A percentile compares a stretch with the other conserved stretches of the same genome.
Conservation (phyloP, 2,888 invertebrate species). For the Amitus sp. region DNA sequence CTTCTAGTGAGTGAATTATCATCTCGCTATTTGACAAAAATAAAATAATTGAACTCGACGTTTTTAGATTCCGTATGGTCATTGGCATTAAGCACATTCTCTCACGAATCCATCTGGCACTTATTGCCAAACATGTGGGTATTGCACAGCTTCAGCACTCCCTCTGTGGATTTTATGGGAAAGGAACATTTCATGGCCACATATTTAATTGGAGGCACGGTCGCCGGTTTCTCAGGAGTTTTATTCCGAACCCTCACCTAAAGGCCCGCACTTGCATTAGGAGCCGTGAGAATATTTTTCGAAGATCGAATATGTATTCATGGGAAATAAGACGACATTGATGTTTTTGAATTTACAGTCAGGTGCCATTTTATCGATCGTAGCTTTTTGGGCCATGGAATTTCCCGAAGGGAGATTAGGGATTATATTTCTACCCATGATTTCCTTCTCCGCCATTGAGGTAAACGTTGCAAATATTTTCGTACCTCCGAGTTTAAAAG, state of each 20-base stretch:
- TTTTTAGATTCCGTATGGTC: conserved; percentile 73
- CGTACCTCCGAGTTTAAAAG: no score
- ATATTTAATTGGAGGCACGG: conserved; percentile 88
- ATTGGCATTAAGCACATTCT: conserved; percentile 94
- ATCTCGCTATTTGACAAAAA: conserved; percentile 2
- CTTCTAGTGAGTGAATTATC: conserved; percentile 73
- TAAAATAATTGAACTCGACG: neutral
- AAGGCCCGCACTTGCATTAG: conserved; percentile 83
- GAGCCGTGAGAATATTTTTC: conserved; percentile 79
- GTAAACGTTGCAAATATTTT: no score
- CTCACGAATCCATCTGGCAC: conserved; percentile 89
- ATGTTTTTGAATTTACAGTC: conserved; percentile 72
- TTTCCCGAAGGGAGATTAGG: conserved; percentile 89
- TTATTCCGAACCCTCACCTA: conserved; percentile 78
- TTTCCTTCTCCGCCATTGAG: conserved; percentile 86
- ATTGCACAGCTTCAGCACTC: conserved; percentile 81
- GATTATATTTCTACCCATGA: conserved; percentile 89
- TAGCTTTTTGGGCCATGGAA: conserved; percentile 87
- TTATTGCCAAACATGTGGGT: conserved; percentile 97
- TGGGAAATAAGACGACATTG: no score
- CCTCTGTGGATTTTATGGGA: conserved; percentile 79
- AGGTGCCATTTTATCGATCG: conserved; percentile 92
- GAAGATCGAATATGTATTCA: no score
- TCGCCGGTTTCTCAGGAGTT: conserved; percentile 88
- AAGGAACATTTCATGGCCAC: conserved; percentile 92